Conservation (phyloP, 2,888 invertebrate genomes). For the Orthosia gracilis region DNA sequence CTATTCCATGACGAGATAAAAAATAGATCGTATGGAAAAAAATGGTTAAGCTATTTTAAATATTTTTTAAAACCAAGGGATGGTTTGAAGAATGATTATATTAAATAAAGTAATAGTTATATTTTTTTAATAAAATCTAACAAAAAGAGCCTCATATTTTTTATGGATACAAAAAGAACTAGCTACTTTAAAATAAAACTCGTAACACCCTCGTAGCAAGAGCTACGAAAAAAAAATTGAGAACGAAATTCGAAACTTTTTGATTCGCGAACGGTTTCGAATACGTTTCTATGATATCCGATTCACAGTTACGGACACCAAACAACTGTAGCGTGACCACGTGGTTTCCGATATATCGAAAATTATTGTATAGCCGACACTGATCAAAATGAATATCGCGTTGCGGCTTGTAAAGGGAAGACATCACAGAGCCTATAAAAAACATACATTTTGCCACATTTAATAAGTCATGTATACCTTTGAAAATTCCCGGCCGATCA, state of each 20-base stretch:
- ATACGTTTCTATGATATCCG: slow-evolving; percentile 7
- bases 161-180: no score
- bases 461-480: not conserved
- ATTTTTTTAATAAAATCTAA: no score
- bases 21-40: slow-evolving; percentile 15
- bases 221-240: not conserved
- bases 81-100: no score
- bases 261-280: not conserved
- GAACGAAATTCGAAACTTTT: not conserved
- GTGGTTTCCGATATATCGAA: slow-evolving; percentile 46
- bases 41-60: not conserved
- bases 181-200: not conserved
- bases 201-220: slow-evolving; percentile 13
- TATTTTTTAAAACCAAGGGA: no score
- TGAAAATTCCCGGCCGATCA: not conserved
- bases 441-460: not conserved
- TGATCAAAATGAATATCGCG: not conserved
- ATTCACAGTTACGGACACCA: slow-evolving; percentile 12
- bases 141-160: no score
- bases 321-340: slow-evolving; percentile 44
- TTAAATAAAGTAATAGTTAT: not conserved
- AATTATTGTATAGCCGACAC: slow-evolving; percentile 21
- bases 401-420: not conserved
- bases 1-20: slow-evolving; percentile 15
- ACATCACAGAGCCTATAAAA: not conserved